phyloP scores from a whole-genome alignment of 2,888 invertebrate species.

The Leptogaster cylindrica region DNA sequence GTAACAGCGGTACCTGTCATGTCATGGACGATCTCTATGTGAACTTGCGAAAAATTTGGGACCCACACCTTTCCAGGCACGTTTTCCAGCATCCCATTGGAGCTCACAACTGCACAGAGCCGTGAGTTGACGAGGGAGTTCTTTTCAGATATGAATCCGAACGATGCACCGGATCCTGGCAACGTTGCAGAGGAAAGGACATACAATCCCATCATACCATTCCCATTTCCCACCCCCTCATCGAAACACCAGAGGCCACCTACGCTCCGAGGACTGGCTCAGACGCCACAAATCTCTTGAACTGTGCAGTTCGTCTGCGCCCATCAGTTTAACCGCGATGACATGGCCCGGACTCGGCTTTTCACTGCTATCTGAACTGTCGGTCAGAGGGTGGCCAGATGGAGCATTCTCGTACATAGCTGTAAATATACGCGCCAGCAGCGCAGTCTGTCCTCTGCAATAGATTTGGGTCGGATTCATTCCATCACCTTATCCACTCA shows the following conservation, averaged over 20 bases:
- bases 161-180: too few species aligned
- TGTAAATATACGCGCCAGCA: slow-evolving; percentile 8
- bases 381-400: slow-evolving; percentile 46
- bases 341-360: slow-evolving; percentile 60
- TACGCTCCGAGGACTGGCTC: slow-evolving; percentile 22
- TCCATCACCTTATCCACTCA: neutral
- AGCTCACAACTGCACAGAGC: too few species aligned
- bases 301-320: slow-evolving; percentile 46
- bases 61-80: too few species aligned
- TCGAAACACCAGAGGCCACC: neutral
- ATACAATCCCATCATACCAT: too few species aligned
- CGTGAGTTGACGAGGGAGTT: slow-evolving; percentile 7
- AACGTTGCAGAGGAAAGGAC: neutral
- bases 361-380: slow-evolving; percentile 54
- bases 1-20: too few species aligned
- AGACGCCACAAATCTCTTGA: slow-evolving; percentile 38
- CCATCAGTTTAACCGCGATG: slow-evolving; percentile 61
- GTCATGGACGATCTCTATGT: too few species aligned
- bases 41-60: too few species aligned
- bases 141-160: neutral
- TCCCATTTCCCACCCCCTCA: too few species aligned
- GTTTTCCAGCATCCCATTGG: too few species aligned
- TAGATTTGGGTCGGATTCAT: neutral
- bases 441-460: slow-evolving; percentile 5
- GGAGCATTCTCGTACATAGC: slow-evolving; percentile 24